These are phyloP conservation scores for Pterocles orientalis DNA, from an alignment of 2,113 vertebrate species.

Conservation along the genomic window DNA sequence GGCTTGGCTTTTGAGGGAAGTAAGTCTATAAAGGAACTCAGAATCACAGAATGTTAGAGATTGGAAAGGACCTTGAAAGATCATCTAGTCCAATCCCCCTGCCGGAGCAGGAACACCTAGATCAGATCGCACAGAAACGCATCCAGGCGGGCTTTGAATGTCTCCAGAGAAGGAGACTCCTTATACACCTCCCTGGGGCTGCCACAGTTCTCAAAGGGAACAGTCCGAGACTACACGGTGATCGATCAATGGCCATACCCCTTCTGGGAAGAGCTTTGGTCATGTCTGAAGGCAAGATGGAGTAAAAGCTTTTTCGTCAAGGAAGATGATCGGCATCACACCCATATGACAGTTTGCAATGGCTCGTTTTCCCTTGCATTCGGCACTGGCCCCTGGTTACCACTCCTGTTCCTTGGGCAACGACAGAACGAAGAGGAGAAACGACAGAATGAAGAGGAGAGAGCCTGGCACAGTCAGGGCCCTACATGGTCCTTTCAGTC, in stretches of 20 bases:
- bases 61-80: too few relatives aligned
- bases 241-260: background rate
- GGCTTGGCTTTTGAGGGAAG: background rate
- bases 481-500: background rate
- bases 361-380: background rate
- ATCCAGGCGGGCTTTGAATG: too few relatives aligned
- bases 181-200: background rate
- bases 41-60: too few relatives aligned
- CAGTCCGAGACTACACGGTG: background rate
- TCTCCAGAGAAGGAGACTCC: background rate
- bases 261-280: background rate
- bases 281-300: background rate
- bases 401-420: background rate
- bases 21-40: background rate
- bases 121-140: too few relatives aligned
- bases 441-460: background rate
- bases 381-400: background rate
- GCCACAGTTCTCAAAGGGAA: background rate
- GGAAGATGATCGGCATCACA: background rate
- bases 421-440: background rate
- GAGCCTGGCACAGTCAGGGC: background rate
- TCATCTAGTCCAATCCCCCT: too few relatives aligned
- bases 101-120: too few relatives aligned
- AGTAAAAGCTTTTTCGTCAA: background rate
- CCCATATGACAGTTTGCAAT: rapidly evolving